Evolutionary conservation across 1,140 invertebrate genomes (phyloP).

Genomic region (Drosophila willistoni): DNA sequence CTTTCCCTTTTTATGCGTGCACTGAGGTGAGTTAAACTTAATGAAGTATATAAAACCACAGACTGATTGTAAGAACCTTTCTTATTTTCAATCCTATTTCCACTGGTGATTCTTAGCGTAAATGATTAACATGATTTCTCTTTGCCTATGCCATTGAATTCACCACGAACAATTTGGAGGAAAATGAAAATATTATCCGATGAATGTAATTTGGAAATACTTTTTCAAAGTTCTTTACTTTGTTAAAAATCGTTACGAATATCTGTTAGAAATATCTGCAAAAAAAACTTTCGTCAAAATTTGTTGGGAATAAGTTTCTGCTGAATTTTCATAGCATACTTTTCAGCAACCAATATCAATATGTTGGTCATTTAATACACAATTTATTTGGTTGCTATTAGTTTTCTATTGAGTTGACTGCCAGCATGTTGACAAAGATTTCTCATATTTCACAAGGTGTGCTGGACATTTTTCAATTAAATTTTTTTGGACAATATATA

Average conservation of each 20-base stretch:
- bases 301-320: not conserved
- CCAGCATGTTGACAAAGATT: constrained; percentile 12
- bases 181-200: not conserved
- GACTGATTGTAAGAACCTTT: not conserved
- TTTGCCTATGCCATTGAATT: not conserved
- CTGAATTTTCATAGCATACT: constrained; percentile 18
- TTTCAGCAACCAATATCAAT: not conserved
- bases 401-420: constrained; percentile 20
- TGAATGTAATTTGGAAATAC: not conserved
- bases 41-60: constrained; percentile 1
- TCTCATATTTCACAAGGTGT: constrained; percentile 45
- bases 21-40: not conserved
- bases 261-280: too few relatives aligned
- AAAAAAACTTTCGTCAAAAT: not conserved
- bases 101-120: not conserved
- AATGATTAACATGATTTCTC: not conserved
- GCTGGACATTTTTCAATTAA: constrained; percentile 52
- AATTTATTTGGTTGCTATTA: constrained; percentile 15
- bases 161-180: not conserved
- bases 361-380: constrained; percentile 35
- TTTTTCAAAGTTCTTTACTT: too few relatives aligned
- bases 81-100: not conserved
- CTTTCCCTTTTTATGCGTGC: not conserved
- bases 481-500: constrained; percentile 18
- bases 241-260: too few relatives aligned